Base-by-base conservation (phyloP, 1,140 invertebrate genomes). In the Berghia stephanieae region DNA sequence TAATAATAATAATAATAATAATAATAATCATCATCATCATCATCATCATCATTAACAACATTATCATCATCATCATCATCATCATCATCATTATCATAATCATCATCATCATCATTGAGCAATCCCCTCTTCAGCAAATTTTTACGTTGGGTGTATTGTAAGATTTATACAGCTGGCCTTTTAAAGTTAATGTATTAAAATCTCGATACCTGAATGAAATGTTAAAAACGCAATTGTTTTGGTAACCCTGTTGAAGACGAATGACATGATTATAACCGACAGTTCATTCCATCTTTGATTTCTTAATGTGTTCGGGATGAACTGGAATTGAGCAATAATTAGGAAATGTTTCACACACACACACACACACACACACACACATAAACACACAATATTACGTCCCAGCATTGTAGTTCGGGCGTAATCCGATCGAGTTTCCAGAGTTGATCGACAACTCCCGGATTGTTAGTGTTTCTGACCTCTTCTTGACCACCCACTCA, bases 211-310 rank as follows among this genome's bases (percentile, higher is more conserved):
- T 49, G 46, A 49, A 49, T 10, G 13, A 27, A 42, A 75, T 43
- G 57, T 66, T 63, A 10, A 6, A 13, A 52, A 75, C 73, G 16
- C 27, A 75, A n/a, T n/a, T n/a, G n/a, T 63, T 63, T 66, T 75
- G 73, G 18, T 34, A 21, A n/a, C 40, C 24, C n/a, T 2, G 40
- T 42, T 46, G 44, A 75, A 67, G 57, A 75, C 57, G 73, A 75
- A 63, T n/a, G 27, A 43, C 34, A 43, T 40, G 34, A n/a, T 21
- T 38, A 3, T 4, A 38, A 27, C 1, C 8, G 40, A 16, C 10
- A 16, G 18, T 4, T n/a, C 16, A 66, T 66, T 27, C 10, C 24
- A 66, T 66, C 16, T 4, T 66, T 27, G 34, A 36, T 66, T 66
- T 66, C 8, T n/a, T n/a, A 1, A 36, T 27, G 21, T 27, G 40